phyloP scores from a whole-genome alignment of 2,888 invertebrate species.

The Laspeyria flexula region DNA sequence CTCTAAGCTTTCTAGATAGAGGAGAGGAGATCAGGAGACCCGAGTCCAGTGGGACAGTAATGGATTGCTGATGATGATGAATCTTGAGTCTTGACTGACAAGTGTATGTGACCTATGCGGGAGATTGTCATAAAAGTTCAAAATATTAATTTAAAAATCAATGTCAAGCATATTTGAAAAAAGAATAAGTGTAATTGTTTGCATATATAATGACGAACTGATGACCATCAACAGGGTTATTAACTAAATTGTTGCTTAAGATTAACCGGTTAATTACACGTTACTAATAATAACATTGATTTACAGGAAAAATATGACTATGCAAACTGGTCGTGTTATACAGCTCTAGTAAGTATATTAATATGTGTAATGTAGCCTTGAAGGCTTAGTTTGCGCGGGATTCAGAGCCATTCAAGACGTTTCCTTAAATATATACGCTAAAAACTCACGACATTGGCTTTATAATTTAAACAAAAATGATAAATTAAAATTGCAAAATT shows the following conservation, averaged over 20 bases:
- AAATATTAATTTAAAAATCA: too few species aligned
- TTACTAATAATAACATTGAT: conserved; percentile 1
- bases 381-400: conserved; percentile 47
- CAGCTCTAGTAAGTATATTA: conserved; percentile 25
- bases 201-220: conserved; percentile 11
- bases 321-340: conserved; percentile 39
- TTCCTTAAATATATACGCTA: conserved; percentile 7
- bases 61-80: too few species aligned
- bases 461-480: conserved; percentile 15
- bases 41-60: too few species aligned
- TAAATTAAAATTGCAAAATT: conserved; percentile 18
- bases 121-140: too few species aligned
- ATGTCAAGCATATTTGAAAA: background rate
- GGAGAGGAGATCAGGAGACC: too few species aligned
- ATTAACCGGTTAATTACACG: conserved; percentile 21
- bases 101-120: too few species aligned
- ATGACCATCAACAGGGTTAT: conserved; percentile 25
- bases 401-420: conserved; percentile 35
- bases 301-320: conserved; percentile 18
- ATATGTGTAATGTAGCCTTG: conserved; percentile 37
- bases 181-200: background rate
- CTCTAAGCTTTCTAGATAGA: too few species aligned
- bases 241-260: conserved; percentile 28
- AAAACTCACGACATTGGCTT: background rate
- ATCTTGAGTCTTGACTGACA: too few species aligned